These are phyloP conservation scores for Leucania comma DNA, from an alignment of 2,888 invertebrate species.

Conservation along the genomic window DNA sequence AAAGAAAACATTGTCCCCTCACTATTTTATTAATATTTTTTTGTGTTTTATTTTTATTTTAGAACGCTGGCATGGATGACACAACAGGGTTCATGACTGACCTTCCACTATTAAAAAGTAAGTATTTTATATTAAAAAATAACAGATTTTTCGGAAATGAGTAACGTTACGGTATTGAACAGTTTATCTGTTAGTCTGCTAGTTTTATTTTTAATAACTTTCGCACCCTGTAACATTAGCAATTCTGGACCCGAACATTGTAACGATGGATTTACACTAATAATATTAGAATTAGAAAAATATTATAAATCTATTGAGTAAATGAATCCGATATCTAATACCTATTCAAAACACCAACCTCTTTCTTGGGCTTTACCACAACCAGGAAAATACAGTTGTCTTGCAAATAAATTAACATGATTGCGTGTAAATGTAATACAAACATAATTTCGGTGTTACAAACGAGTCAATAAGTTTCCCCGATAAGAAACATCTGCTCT, in stretches of 20 bases:
- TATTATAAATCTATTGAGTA: no score
- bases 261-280: background rate
- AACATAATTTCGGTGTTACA: conserved; percentile 26
- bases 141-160: conserved; percentile 1
- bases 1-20: background rate
- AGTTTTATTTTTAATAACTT: conserved; percentile 29
- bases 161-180: background rate
- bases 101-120: conserved; percentile 97
- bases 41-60: conserved; percentile 73
- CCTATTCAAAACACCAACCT: background rate
- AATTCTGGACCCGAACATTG: background rate
- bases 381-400: background rate
- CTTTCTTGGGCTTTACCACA: background rate
- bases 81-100: conserved; percentile 97
- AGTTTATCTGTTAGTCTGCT: background rate
- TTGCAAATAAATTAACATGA: background rate
- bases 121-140: conserved; percentile 81
- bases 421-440: conserved; percentile 12
- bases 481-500: conserved; percentile 20
- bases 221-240: conserved; percentile 45
- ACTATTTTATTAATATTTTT: background rate
- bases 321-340: background rate
- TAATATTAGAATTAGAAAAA: background rate
- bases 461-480: conserved; percentile 24
- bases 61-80: conserved; percentile 96